phyloP scores from a whole-genome alignment of 2,797 vertebrate genomes.

The Dermochelys coriacea region DNA sequence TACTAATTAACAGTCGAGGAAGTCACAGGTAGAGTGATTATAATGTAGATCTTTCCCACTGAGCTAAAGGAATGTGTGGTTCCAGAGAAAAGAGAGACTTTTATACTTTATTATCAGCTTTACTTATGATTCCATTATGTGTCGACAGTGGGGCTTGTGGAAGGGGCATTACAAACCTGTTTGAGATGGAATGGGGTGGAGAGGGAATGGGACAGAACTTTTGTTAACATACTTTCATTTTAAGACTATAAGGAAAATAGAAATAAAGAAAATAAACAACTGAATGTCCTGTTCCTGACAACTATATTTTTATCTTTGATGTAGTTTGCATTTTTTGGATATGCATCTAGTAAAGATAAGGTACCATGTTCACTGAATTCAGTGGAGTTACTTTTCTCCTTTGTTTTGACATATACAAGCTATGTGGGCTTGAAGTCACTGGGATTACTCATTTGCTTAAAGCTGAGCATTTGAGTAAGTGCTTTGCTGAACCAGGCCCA shows the following conservation, averaged over 20 bases:
- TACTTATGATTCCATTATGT: not conserved
- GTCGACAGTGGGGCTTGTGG: not conserved
- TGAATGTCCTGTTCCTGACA: not conserved
- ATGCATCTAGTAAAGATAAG: not conserved
- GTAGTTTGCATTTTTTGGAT: rapidly evolving
- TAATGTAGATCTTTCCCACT: rapidly evolving
- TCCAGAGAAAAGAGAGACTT: not conserved
- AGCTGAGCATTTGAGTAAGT: not conserved
- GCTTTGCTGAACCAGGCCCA: not conserved
- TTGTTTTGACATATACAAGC: not conserved
- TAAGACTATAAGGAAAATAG: not conserved
- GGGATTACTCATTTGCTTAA: not conserved
- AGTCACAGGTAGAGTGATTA: not conserved
- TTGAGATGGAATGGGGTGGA: not conserved
- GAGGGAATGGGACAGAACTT: not conserved
- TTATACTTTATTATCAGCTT: not conserved
- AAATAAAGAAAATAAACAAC: not conserved
- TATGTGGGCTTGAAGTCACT: not conserved
- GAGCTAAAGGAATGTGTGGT: not conserved
- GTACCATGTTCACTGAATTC: not conserved
- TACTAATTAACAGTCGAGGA: slow-evolving; percentile 1
- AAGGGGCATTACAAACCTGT: not conserved
- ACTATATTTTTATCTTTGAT: not conserved
- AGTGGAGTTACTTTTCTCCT: not conserved
- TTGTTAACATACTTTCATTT: not conserved